phyloP scores from a whole-genome alignment of 2,113 vertebrate species.

The Polypterus bichir region DNA sequence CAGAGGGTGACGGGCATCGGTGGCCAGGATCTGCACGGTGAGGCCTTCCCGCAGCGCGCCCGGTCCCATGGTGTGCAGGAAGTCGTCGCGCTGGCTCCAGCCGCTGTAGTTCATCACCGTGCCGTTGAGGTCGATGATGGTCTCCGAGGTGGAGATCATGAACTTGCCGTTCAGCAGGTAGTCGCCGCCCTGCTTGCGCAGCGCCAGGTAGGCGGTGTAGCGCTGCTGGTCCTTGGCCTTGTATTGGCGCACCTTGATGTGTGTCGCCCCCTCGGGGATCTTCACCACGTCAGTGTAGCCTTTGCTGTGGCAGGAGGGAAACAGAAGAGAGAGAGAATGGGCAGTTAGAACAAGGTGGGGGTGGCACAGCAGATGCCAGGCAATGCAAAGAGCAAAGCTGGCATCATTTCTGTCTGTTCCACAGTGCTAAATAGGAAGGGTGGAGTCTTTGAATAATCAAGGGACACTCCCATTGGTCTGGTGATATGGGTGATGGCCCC shows the following conservation, averaged over 20 bases:
- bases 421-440: too few species aligned
- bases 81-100: conserved; percentile 88
- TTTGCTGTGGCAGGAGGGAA: conserved; percentile 53
- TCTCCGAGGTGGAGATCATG: conserved; percentile 95
- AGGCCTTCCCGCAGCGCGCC: conserved; percentile 68
- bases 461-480: too few species aligned
- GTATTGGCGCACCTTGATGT: conserved; percentile 91
- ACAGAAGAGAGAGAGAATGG: too few species aligned
- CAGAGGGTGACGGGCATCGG: conserved; percentile 69
- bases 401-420: too few species aligned
- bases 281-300: conserved; percentile 93
- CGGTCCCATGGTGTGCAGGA: conserved; percentile 83
- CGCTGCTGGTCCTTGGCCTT: conserved; percentile 80
- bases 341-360: background rate
- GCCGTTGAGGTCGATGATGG: conserved; percentile 78
- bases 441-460: too few species aligned
- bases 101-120: conserved; percentile 94
- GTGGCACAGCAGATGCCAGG: background rate
- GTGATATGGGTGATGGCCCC: too few species aligned
- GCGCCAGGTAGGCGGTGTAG: conserved; percentile 83
- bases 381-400: too few species aligned
- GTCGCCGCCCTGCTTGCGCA: conserved; percentile 69
- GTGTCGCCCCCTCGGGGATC: conserved; percentile 83
- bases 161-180: conserved; percentile 94
- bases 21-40: conserved; percentile 81